Evolutionary conservation across 2,797 vertebrate species (phyloP).

Genomic region (Iguana delicatissima): DNA sequence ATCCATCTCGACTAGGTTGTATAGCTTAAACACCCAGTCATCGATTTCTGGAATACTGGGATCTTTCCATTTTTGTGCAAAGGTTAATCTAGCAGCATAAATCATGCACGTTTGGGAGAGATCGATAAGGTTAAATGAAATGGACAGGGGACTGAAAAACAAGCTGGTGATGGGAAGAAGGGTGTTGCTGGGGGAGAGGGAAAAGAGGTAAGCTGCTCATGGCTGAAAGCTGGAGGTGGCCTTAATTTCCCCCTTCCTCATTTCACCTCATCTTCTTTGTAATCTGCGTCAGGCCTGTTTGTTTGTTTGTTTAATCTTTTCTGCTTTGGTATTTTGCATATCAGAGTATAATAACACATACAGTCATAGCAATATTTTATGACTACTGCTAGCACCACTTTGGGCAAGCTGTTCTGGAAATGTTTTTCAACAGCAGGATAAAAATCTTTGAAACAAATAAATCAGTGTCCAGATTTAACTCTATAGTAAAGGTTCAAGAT

Average conservation of each 20-base stretch:
- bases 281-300: neutral
- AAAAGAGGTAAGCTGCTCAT: neutral
- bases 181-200: too few species aligned
- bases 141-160: too few species aligned
- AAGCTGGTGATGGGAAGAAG: too few species aligned
- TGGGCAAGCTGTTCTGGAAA: neutral
- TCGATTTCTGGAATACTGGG: too few species aligned
- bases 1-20: too few species aligned
- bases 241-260: neutral
- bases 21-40: too few species aligned
- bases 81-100: too few species aligned
- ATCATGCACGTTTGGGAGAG: too few species aligned
- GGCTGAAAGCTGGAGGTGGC: too few species aligned
- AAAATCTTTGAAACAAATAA: neutral
- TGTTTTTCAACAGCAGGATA: neutral
- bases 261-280: neutral
- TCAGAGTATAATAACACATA: neutral
- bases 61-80: too few species aligned
- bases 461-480: neutral
- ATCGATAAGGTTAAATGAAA: too few species aligned
- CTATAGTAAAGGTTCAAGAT: neutral
- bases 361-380: too few species aligned
- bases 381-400: neutral
- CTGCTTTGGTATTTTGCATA: neutral
- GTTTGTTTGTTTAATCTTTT: neutral